These are phyloP conservation scores for Drosophila burlai DNA, from an alignment of 1,140 invertebrate species.

Conservation along the genomic window DNA sequence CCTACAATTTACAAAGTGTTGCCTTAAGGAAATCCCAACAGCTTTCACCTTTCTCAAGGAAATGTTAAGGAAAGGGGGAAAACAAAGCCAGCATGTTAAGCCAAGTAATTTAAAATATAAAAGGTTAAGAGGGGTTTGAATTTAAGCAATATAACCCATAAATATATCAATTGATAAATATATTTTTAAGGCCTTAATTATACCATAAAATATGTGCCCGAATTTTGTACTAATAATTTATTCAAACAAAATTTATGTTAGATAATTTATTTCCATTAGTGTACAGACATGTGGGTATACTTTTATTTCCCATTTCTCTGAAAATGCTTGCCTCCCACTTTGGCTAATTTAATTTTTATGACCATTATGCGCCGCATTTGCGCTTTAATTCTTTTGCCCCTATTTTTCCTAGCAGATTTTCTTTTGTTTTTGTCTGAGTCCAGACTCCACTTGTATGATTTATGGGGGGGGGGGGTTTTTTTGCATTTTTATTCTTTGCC, in stretches of 20 bases:
- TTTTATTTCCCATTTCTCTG: background rate
- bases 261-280: constrained; percentile 1
- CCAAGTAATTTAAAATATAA: background rate
- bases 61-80: background rate
- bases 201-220: background rate
- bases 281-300: background rate
- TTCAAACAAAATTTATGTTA: background rate
- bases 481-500: constrained; percentile 40
- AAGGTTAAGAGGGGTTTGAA: background rate
- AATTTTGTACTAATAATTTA: too few species aligned
- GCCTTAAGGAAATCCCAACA: background rate
- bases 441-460: constrained; percentile 64
- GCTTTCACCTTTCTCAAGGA: constrained; percentile 2
- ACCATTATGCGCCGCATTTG: constrained; percentile 65
- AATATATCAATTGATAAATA: background rate
- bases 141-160: background rate
- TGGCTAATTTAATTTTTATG: constrained; percentile 79
- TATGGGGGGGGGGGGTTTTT: constrained; percentile 62
- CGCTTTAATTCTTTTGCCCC: constrained; percentile 33
- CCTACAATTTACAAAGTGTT: constrained; percentile 12
- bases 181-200: background rate
- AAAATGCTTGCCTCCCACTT: constrained; percentile 13
- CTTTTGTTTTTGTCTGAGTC: constrained; percentile 31
- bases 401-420: constrained; percentile 39
- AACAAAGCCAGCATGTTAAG: background rate